These are phyloP conservation scores for Pedionomus torquatus DNA, from an alignment of 2,113 vertebrate species.

Conservation along the genomic window DNA sequence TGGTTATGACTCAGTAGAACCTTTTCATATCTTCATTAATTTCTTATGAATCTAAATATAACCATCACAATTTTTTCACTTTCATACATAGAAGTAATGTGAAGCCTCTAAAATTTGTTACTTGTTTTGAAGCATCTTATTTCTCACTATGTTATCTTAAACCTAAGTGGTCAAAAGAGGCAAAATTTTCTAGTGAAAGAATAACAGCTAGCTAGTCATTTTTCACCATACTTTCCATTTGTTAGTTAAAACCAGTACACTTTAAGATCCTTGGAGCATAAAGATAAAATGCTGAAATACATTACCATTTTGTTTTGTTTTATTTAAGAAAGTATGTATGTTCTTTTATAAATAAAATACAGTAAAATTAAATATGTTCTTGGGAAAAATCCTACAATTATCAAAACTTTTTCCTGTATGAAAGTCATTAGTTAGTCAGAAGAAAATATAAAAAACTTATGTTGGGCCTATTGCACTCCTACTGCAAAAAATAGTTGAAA, in stretches of 20 bases:
- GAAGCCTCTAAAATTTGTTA: neutral
- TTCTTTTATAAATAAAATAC: neutral
- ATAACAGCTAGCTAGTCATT: neutral
- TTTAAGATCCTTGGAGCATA: neutral
- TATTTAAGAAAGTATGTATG: neutral
- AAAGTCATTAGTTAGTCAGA: neutral
- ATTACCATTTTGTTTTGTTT: neutral
- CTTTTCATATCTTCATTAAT: neutral
- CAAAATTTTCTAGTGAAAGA: neutral
- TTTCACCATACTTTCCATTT: neutral
- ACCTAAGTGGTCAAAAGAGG: neutral
- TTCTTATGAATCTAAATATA: neutral
- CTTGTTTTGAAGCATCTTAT: neutral
- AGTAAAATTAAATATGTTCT: neutral
- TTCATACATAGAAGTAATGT: neutral
- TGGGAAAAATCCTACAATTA: rapidly evolving
- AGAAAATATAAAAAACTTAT: neutral
- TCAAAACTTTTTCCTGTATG: neutral
- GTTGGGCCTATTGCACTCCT: rapidly evolving
- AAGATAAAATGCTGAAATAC: neutral
- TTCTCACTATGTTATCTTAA: neutral
- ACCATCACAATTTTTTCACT: neutral
- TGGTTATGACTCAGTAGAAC: neutral
- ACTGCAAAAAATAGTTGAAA: neutral
- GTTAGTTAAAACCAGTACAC: neutral